These are phyloP conservation scores for Copsychus sechellarum DNA, from an alignment of 2,113 vertebrate genomes.

Conservation along the genomic window DNA sequence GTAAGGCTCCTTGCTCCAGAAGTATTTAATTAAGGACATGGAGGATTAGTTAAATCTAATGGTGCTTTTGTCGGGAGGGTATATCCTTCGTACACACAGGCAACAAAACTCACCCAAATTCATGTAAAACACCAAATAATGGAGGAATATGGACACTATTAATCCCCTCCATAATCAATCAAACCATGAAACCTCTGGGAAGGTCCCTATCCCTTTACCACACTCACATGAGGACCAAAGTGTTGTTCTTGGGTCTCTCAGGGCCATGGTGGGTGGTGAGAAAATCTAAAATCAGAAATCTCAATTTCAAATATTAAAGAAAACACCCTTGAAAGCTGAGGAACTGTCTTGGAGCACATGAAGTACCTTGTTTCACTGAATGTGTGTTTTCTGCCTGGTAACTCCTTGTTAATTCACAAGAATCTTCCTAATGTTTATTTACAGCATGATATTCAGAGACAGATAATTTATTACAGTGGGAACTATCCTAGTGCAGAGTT, in stretches of 20 bases:
- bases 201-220: not conserved
- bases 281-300: not conserved
- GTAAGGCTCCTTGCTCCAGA: slow-evolving; percentile 42
- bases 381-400: not conserved
- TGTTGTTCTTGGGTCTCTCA: not conserved
- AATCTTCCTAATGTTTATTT: not conserved
- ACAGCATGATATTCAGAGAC: not conserved
- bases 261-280: not conserved
- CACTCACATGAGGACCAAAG: not conserved
- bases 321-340: not conserved
- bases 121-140: not conserved
- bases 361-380: not conserved
- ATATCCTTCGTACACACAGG: not conserved
- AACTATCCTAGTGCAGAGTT: not conserved
- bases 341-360: not conserved
- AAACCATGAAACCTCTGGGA: not conserved
- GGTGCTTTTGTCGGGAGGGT: not conserved
- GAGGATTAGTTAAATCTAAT: slow-evolving; percentile 37
- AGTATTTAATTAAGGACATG: slow-evolving; percentile 57
- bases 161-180: not conserved
- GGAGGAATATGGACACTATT: accelerated
- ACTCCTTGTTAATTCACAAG: not conserved
- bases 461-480: not conserved
- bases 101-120: not conserved
- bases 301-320: not conserved